phyloP scores from a whole-genome alignment of 2,797 vertebrate genomes.

The Scomberomorus guttatus region DNA sequence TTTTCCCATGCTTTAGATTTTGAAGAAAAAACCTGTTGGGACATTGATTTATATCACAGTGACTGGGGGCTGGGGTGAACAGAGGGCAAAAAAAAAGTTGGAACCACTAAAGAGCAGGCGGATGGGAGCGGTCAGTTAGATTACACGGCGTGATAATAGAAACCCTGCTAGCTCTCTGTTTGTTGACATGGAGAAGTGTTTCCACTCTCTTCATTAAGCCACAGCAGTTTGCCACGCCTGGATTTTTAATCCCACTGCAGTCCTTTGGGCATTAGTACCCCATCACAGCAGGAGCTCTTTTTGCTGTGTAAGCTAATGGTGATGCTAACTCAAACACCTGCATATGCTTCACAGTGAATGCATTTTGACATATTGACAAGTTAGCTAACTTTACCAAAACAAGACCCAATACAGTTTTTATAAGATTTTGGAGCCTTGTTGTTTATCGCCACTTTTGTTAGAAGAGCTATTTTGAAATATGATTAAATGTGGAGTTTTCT shows the following conservation, averaged over 20 bases:
- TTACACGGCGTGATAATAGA: constrained; percentile 11
- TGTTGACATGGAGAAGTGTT: constrained; percentile 24
- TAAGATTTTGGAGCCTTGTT: no score
- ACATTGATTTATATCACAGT: constrained; percentile 34
- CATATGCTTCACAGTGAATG: neutral
- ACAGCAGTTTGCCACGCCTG: rapidly evolving
- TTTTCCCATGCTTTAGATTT: constrained; percentile 10
- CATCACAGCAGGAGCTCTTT: neutral
- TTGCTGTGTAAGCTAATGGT: neutral
- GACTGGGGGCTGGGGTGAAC: neutral
- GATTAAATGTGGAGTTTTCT: no score
- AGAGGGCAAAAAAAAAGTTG: neutral
- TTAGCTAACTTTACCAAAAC: neutral
- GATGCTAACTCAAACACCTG: neutral
- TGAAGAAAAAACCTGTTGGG: neutral
- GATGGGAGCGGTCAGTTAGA: constrained; percentile 38
- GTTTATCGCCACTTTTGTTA: no score
- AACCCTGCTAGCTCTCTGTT: neutral
- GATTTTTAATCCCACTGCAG: neutral
- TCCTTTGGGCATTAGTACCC: neutral
- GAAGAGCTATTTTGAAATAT: no score
- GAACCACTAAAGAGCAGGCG: constrained; percentile 10
- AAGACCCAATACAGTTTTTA: no score
- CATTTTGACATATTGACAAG: neutral
- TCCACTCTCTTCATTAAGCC: constrained; percentile 7